Base-by-base conservation (phyloP, 2,797 vertebrate genomes). In the Peromyscus aztecus region DNA sequence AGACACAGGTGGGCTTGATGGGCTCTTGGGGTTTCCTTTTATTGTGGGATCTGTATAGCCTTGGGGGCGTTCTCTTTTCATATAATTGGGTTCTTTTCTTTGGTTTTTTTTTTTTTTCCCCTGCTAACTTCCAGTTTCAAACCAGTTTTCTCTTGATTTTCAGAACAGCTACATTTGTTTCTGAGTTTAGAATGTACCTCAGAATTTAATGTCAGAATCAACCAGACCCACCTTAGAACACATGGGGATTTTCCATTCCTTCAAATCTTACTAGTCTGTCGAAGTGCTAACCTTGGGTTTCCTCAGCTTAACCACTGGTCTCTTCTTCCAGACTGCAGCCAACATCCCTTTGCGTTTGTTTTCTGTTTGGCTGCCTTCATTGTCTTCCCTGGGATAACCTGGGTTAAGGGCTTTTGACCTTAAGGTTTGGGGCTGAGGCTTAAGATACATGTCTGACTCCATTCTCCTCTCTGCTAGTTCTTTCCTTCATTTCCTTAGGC, bases 121-220 rank as follows among this genome's bases (percentile, higher is more conserved):
- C 43, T 46, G 43, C 43, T 46, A 59, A 71, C 92, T 92, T 67
- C 27, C 34, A 27, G 4, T 77, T 84, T 93, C 16, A 82, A 85
- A 11, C 61, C 55, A 57, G 37, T 95, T 90, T 78, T 87, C 84
- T 92, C 29, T 78, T 94, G 73, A 52, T 82, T 95, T 37, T 82
- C 55, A 75, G 46, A 87, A 95, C 92, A 78, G 23, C 71, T 81
- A 84, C 27, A 10, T 87, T 80, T 21, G 92, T 91, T 23, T 86
- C 71, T 46, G 77, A 95, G n/a, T 88, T 73, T 24, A 92, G 34
- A 31, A 67, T 73, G n/a, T 73, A 67, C 4, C 9, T 65, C 29
- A 46, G 29, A 52, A 55, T 92, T 94, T 94, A 29, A 75, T 73
- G n/a, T 57, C 37, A 59, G 1, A 55, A 67, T 69, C 49, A 82